Evolutionary conservation across 2,888 invertebrate genomes (phyloP), one percentile per base, ranked within the genome.

Genomic region (Eustalomyia histrio): DNA sequence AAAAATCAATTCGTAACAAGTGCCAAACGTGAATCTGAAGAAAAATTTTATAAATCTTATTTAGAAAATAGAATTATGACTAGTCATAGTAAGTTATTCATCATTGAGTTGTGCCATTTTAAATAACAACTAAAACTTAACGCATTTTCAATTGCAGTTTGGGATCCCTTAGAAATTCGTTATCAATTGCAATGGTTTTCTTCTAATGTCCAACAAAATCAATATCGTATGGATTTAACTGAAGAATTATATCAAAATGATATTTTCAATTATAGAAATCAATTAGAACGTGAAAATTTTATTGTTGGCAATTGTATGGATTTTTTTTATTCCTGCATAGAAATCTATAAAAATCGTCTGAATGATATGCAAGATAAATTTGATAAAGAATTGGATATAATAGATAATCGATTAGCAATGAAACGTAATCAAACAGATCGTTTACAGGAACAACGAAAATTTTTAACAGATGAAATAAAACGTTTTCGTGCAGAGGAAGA

Each of bases 101-200:
- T 29, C 7, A 6, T 6, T 6, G 7, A 29, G 7, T 29, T 29
- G 2, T 12, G 39, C 10, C 2, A 12, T 12, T 39, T 29, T 3
- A 1, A 29, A 39, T 39, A 12, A 12, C 39, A 39, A 10, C 39
- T 39, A 12, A 12, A 39, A 33, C 21, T 24, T 12, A 7, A 67
- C 57, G 16, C 1, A 6, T 52, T 21, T 4, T 53, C 8, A 8
- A 2, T 24, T 63, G 5, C 21, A 84, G 84, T 83, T 65, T 69
- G 50, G 50, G 65, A 74, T 50, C 83, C 84, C 18, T 80, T 84
- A 33, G 83, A 84, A 65, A 5, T 65, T 4, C 84, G 84, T n/a
- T 84, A 83, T 53, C 79, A 82, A 14, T 6, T 76, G 17, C 47
- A 50, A 9, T 84, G 76, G 67, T 72, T 67, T 17, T 6, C 60